Conservation (phyloP, 2,113 vertebrate species). For the Plectropomus leopardus region DNA sequence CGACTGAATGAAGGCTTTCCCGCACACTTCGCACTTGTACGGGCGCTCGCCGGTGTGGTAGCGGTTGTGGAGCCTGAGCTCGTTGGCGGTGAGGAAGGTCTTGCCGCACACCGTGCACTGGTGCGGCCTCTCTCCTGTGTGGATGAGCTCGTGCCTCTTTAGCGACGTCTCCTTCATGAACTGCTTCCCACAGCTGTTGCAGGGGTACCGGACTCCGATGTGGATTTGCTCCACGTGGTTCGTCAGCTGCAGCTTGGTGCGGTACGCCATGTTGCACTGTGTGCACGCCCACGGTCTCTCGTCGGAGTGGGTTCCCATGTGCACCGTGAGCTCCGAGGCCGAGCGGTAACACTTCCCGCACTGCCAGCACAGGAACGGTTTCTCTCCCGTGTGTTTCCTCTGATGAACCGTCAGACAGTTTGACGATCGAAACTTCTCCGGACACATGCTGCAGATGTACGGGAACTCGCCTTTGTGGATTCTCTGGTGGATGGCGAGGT, state of each 20-base stretch:
- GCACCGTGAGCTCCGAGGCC: slow-evolving; percentile 79
- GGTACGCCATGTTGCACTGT: slow-evolving; percentile 75
- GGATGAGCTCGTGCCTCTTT: slow-evolving; percentile 81
- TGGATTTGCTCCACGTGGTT: slow-evolving; percentile 82
- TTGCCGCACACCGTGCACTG: slow-evolving; percentile 81
- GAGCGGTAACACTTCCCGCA: slow-evolving; percentile 83
- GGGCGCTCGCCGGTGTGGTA: slow-evolving; percentile 83
- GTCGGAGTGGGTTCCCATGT: slow-evolving; percentile 82
- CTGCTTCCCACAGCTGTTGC: slow-evolving; percentile 79
- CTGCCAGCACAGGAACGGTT: slow-evolving; percentile 84
- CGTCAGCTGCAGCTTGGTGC: slow-evolving; percentile 81
- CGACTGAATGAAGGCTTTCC: slow-evolving; percentile 83
- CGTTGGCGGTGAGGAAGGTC: slow-evolving; percentile 82
- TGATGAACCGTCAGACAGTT: slow-evolving; percentile 81
- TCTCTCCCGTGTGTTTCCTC: slow-evolving; percentile 82
- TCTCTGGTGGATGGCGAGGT: slow-evolving; percentile 80
- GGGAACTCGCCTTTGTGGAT: slow-evolving; percentile 83
- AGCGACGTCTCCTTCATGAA: slow-evolving; percentile 83
- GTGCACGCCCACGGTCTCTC: slow-evolving; percentile 75
- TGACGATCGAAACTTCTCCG: slow-evolving; percentile 78
- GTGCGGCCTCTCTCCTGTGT: slow-evolving; percentile 79
- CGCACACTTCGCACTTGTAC: slow-evolving; percentile 80
- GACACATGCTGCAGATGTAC: slow-evolving; percentile 71
- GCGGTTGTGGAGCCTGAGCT: slow-evolving; percentile 78
- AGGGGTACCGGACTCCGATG: slow-evolving; percentile 81